These are phyloP conservation scores for Pteromalus puparum DNA, from an alignment of 1,140 invertebrate species.

Conservation along the genomic window DNA sequence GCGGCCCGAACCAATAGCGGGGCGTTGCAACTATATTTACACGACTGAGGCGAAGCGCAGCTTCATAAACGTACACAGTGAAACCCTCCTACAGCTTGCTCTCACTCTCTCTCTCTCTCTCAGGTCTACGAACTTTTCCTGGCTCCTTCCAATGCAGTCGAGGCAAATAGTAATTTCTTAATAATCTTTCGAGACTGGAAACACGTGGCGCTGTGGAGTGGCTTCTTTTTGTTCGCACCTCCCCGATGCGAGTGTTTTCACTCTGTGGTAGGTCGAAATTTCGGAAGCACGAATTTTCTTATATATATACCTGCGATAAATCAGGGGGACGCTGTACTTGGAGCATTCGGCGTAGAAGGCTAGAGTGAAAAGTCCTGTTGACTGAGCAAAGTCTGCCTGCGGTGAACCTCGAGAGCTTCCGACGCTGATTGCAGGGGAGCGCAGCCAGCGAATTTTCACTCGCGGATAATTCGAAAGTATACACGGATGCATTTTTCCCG, in stretches of 20 bases:
- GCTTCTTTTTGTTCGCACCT: background rate
- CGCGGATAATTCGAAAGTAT: too few relatives aligned
- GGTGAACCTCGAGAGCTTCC: background rate
- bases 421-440: background rate
- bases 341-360: too few relatives aligned
- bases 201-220: too few relatives aligned
- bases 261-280: background rate
- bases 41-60: background rate
- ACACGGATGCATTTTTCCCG: background rate
- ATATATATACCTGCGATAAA: too few relatives aligned
- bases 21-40: conserved; percentile 39
- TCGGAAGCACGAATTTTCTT: background rate
- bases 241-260: background rate
- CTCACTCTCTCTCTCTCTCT: background rate
- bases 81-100: too few relatives aligned
- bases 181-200: background rate
- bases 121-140: background rate
- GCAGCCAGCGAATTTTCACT: background rate
- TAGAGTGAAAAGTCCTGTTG: conserved; percentile 25
- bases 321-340: too few relatives aligned
- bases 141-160: too few relatives aligned
- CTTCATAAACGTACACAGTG: background rate
- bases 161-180: background rate
- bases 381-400: conserved; percentile 27
- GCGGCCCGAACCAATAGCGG: background rate